Evolutionary conservation across 1,140 invertebrate genomes (phyloP), one percentile per base, ranked within the genome.

Genomic region (Brachystomella parvula): DNA sequence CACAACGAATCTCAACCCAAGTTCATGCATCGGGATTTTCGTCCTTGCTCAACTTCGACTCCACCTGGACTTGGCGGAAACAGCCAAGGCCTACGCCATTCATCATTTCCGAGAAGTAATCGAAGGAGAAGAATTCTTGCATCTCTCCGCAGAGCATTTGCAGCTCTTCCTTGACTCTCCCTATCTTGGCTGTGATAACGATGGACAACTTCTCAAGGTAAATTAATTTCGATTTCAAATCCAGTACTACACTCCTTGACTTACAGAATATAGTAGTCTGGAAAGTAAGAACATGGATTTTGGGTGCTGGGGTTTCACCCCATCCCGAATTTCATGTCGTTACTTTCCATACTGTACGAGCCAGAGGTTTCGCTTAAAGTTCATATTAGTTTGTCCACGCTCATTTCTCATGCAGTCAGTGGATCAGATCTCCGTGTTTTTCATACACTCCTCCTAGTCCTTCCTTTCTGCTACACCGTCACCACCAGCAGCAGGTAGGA

Each of bases 81-180:
- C 77, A 58, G 81, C 81, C 2, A 81, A 82, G 65, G 77, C 78
- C 66, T 83, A 80, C 74, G 78, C 82, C 12, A 78, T 82, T 64
- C 76, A 80, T 62, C 78, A 82, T 75, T 83, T 82, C 72, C 74
- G 77, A 59, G 77, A 80, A 72, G 80, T 84, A 6, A 78, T 81
- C 71, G 76, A 81, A 60, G 81, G 78, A 68, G 82, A 83, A 68
- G 83, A 84, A 70, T 84, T 83, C 73, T 73, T 83, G 35, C 74
- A 81, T 26, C 70, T 84, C 29, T 78, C 81, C 26, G 75, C 81
- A 9, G 80, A 81, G 64, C 77, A 82, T 63, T 73, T 83, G 6
- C 31, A 59, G 2, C 58, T 47, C 17, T 73, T 76, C 64, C 65
- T 76, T 2, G 69, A 73, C 26, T 71, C 74, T n/a, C 71, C 69